Base-by-base conservation (phyloP, 2,113 vertebrate species). In the Calidris pygmaea region DNA sequence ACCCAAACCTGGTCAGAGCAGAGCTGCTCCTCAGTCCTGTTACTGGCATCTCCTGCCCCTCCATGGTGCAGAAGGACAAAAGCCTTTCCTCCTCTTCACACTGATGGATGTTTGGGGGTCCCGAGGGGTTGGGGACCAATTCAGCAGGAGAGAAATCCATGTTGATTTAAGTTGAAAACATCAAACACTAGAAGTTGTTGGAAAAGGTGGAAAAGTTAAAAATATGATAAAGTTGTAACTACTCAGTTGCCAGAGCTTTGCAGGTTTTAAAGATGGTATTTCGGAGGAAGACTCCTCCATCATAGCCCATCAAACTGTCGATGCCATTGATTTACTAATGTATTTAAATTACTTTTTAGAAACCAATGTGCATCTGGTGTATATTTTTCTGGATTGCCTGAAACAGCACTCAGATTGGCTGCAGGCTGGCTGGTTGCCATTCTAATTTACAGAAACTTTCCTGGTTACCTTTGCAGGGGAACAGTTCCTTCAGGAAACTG, bases 381-480 rank as follows among this genome's bases (percentile, higher is more conserved):
- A 22, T 92, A 63, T 96, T 96, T 96, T 85, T 83, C 76, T 91
- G 50, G 73, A 59, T 72, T 94, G 89, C 85, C 92, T 84, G 89
- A 84, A 91, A 91, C 7, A 24, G 92, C 62, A 52, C 80, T 97
- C 93, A 80, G 91, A 62, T 63, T 92, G 92, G 96, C 91, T 94
- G 83, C 80, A 86, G 76, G 50, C 89, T 97, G 95, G 94, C 96
- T 73, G 4, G 66, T 74, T 90, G 96, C 91, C 83, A 50, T 95
- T 96, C 84, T 97, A 87, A 98, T 98, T 97, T 97, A 85, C 95
- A 96, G 93, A 95, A 96, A 88, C 65, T 41, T 53, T 87, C 89
- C 93, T 87, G 81, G 87, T 89, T 96, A 94, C 86, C 96, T 98
- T 96, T 95, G 84, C 74, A 95, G 83, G 93, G 91, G 92, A 97